Base-by-base conservation (phyloP, 2,113 vertebrate species). In the Thalassoma bifasciatum region DNA sequence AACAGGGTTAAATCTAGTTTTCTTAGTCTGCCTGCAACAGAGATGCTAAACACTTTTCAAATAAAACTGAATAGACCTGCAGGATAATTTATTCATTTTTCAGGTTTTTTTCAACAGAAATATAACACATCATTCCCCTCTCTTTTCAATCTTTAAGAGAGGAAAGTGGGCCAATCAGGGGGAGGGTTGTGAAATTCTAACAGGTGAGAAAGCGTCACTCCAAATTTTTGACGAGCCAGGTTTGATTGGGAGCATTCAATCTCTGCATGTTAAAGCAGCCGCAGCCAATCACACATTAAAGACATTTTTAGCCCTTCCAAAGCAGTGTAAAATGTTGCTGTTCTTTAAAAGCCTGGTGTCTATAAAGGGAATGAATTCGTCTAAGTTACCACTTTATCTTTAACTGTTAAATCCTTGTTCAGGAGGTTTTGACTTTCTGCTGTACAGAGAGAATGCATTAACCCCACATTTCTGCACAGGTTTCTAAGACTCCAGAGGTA, bases 21-120 rank as follows among this genome's bases (percentile, higher is more conserved):
- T 30, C 3, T 30, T 30, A 4, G 30, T 3, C 30, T 30, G 30
- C 30, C 30, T 30, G 30, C 30, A 30, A 30, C 30, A 61, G 59
- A 51, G 42, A 74, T 73, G 62, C 21, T 66, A 72, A 78, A 56
- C 13, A 64, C 59, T 38, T 51, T 40, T 16, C 22, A 47, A 40
- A 22, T n/a, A 47, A 37, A 60, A 42, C 4, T 37, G 17, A 4
- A 16, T 53, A 56, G 8, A 67, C 26, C 37, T 10, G 17, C 38
- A 16, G 52, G 38, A 56, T 75, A 75, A 61, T 21, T 52, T 46
- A 42, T 65, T 60, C 37, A 11, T 44, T 14, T 44, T 17, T 1
- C 61, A 57, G 51, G 8, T 34, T 62, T 16, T 16, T 65, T 21
- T n/a, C 4, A 17, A 22, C 36, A 42, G 8, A 52, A 52, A 59